Evolutionary conservation across 2,888 invertebrate species (phyloP).

Genomic region (Nasonovia ribisnigri): DNA sequence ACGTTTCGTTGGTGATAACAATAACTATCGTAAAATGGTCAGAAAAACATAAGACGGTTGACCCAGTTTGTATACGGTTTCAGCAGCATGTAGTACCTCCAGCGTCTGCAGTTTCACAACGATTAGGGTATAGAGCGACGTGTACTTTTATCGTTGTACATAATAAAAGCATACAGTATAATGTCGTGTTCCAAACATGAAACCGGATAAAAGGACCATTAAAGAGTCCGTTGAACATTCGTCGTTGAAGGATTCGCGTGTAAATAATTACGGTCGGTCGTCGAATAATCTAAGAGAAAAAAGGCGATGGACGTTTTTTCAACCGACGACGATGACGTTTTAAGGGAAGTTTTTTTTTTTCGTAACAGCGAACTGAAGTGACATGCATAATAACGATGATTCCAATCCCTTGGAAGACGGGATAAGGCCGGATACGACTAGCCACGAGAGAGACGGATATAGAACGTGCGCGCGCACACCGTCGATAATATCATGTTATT

Average conservation of each 20-base stretch:
- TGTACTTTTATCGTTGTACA: not conserved
- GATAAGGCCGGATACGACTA: not conserved
- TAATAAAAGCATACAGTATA: not conserved
- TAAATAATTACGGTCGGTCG: not conserved
- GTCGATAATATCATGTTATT: constrained; percentile 9
- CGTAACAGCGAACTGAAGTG: not conserved
- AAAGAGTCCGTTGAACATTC: not conserved
- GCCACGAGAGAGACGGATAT: not conserved
- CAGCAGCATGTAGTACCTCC: not conserved
- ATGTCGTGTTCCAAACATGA: not conserved
- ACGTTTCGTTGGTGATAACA: not conserved
- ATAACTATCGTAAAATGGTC: not conserved
- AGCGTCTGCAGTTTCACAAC: not conserved
- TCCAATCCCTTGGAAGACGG: not conserved
- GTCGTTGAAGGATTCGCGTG: not conserved
- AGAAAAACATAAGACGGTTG: not conserved
- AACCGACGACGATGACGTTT: not conserved
- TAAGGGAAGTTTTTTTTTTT: not conserved
- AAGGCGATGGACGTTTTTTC: not conserved
- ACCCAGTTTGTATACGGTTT: not conserved
- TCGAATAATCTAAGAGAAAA: not conserved
- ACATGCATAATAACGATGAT: not conserved
- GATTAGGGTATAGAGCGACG: not conserved
- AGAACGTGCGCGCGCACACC: not conserved
- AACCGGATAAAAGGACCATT: not conserved